These are phyloP conservation scores for Delia radicum DNA, from an alignment of 1,140 invertebrate genomes.

Conservation along the genomic window DNA sequence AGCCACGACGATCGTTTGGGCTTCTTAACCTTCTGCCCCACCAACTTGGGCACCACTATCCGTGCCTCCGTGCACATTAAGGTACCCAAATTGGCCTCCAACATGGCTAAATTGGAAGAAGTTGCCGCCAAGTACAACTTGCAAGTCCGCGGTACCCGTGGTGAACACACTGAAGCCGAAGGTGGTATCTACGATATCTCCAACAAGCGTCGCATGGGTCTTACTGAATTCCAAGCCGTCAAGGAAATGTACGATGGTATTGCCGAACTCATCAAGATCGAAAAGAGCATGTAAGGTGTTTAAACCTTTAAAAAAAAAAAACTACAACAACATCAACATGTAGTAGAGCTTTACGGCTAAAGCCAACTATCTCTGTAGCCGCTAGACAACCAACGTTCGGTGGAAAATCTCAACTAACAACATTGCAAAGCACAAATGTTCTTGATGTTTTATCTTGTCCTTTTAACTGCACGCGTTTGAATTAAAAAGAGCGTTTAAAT, in stretches of 20 bases:
- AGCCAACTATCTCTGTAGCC: conserved; percentile 11
- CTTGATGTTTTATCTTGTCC: background rate
- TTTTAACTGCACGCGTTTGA: background rate
- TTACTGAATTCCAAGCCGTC: conserved; percentile 85
- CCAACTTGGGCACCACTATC: conserved; percentile 96
- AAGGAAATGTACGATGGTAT: conserved; percentile 92
- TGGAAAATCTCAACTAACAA: conserved; percentile 29
- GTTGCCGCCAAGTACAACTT: conserved; percentile 90
- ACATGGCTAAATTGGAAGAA: conserved; percentile 88
- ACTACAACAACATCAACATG: background rate
- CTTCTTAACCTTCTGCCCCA: conserved; percentile 98
- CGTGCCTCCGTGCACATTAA: conserved; percentile 98
- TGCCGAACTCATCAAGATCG: conserved; percentile 82
- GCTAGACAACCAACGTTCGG: conserved; percentile 14
- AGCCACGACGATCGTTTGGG: conserved; percentile 90
- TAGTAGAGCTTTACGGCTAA: conserved; percentile 20
- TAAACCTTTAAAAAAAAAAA: conserved; percentile 1
- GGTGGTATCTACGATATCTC: conserved; percentile 93
- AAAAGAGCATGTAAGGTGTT: conserved; percentile 68
- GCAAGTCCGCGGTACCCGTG: conserved; percentile 89
- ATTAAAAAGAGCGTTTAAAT: background rate
- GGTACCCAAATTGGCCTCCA: conserved; percentile 88
- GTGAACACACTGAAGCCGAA: conserved; percentile 92
- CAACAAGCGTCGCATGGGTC: conserved; percentile 85
- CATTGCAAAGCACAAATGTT: conserved; percentile 13